Conservation (phyloP, 2,888 invertebrate species). For the Athripsodes cinereus region DNA sequence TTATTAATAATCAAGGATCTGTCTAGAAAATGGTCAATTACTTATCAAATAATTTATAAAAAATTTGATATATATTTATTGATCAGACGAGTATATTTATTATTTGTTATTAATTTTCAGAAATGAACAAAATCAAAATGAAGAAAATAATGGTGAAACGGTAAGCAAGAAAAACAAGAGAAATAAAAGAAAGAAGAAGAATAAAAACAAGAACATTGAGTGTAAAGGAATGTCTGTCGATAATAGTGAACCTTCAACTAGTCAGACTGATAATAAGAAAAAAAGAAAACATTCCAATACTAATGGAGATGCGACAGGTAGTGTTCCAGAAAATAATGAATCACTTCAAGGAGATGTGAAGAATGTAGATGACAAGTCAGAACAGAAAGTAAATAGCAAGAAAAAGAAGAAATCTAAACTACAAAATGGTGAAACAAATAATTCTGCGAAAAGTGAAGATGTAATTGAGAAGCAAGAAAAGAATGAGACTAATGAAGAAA, state of each 20-base stretch:
- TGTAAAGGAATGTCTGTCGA: background rate
- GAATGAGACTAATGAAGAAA: background rate
- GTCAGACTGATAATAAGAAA: slow-evolving; percentile 5
- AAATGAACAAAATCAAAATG: slow-evolving; percentile 14
- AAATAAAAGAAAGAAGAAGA: slow-evolving; percentile 16
- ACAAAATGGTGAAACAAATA: background rate
- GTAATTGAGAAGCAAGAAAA: background rate
- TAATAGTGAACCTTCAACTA: background rate
- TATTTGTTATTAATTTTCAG: slow-evolving; percentile 18
- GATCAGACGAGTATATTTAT: too few relatives aligned
- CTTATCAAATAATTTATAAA: too few relatives aligned
- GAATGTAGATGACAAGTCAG: background rate
- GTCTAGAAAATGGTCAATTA: too few relatives aligned
- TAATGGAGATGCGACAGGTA: slow-evolving; percentile 18
- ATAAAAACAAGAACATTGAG: slow-evolving; percentile 1
- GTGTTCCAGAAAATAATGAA: background rate
- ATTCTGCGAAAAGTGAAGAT: background rate
- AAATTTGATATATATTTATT: too few relatives aligned
- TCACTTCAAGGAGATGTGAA: background rate
- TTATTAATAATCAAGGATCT: too few relatives aligned
- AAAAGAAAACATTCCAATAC: slow-evolving; percentile 27
- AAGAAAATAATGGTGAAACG: slow-evolving; percentile 5
- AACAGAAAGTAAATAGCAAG: slow-evolving; percentile 29
- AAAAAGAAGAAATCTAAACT: slow-evolving; percentile 30
- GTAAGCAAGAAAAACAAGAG: slow-evolving; percentile 10